Evolutionary conservation across 2,797 vertebrate species (phyloP).

Genomic region (Falco columbarius): DNA sequence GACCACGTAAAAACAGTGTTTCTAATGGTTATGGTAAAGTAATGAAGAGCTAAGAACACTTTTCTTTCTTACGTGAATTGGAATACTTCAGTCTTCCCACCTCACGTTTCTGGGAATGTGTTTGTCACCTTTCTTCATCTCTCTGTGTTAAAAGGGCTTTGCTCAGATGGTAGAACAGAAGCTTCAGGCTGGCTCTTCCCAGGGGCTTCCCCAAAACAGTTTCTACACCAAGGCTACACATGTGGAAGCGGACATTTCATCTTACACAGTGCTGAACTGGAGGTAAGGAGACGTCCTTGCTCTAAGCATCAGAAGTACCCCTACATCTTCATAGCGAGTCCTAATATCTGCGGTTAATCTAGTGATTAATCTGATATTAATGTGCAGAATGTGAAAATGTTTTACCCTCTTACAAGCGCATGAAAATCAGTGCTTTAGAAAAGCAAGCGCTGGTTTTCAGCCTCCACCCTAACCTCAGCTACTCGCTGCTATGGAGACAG

Average conservation of each 20-base stretch:
- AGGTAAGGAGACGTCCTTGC: background rate
- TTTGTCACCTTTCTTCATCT: background rate
- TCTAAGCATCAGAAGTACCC: background rate
- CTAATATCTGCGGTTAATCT: background rate
- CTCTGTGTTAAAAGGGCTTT: background rate
- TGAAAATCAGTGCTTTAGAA: background rate
- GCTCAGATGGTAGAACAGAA: background rate
- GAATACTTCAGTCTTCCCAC: background rate
- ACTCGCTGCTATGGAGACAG: slow-evolving; percentile 31
- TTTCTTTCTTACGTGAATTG: background rate
- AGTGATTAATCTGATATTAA: background rate
- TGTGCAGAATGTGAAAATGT: background rate
- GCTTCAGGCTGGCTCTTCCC: background rate
- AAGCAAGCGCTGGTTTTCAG: background rate
- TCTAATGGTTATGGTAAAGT: background rate
- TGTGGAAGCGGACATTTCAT: background rate
- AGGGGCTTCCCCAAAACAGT: background rate
- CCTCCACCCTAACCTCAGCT: background rate
- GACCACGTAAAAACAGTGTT: background rate
- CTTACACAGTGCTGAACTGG: background rate
- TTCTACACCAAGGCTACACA: background rate
- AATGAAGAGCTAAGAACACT: background rate
- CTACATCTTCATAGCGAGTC: background rate
- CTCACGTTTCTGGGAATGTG: background rate
- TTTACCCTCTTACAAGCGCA: background rate